phyloP scores from a whole-genome alignment of 2,888 invertebrate genomes.

The Hirudinaria manillensis region DNA sequence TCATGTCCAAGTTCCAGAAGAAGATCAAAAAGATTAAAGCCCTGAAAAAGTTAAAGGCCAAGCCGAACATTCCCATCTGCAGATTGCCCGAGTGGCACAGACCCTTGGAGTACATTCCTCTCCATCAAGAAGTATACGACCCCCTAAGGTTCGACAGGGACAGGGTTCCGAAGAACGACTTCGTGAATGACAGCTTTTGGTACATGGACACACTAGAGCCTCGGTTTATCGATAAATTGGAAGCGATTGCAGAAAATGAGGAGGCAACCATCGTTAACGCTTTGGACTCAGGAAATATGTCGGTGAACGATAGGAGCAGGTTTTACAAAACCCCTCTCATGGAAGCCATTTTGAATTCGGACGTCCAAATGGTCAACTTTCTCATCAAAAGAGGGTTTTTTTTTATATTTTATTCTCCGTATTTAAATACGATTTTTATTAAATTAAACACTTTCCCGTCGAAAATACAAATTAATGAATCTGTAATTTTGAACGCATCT shows the following conservation, averaged over 20 bases:
- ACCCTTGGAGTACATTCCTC: slow-evolving; percentile 43
- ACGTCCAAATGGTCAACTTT: slow-evolving; percentile 49
- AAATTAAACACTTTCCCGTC: not conserved
- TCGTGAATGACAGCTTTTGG: slow-evolving; percentile 54
- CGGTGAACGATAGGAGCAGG: slow-evolving; percentile 51
- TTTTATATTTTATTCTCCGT: not conserved
- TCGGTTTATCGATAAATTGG: slow-evolving; percentile 50
- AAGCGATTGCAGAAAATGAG: slow-evolving; percentile 51
- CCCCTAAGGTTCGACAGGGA: slow-evolving; percentile 51
- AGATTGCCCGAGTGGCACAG: slow-evolving; percentile 12
- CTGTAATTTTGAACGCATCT: too few species aligned
- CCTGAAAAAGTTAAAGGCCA: slow-evolving; percentile 47
- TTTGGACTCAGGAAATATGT: slow-evolving; percentile 43
- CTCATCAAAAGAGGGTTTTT: slow-evolving; percentile 52
- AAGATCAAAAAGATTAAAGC: slow-evolving; percentile 54
- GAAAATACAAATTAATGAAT: not conserved
- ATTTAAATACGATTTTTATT: not conserved
- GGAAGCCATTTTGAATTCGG: slow-evolving; percentile 49
- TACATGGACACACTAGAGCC: slow-evolving; percentile 51
- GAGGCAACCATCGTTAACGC: slow-evolving; percentile 50
- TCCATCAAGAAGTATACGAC: slow-evolving; percentile 52
- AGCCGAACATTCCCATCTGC: slow-evolving; percentile 50
- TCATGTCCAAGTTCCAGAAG: slow-evolving; percentile 52
- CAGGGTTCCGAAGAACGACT: slow-evolving; percentile 50
- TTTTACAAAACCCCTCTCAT: slow-evolving; percentile 55